Evolutionary conservation across 2,888 invertebrate genomes (phyloP).

Genomic region (Empis stercorea): DNA sequence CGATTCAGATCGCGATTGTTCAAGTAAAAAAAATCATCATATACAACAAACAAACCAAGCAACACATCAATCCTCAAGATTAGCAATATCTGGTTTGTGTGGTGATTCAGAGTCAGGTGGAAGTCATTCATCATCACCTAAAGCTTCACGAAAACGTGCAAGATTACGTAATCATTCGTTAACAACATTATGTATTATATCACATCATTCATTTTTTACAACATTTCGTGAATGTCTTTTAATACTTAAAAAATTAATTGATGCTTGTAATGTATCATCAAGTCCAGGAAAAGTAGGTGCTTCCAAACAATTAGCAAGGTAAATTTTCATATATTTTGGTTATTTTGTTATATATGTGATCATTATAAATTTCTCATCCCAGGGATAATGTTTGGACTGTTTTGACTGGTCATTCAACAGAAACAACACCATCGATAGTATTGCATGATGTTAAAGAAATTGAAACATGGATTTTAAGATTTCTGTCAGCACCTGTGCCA

Average conservation of each 20-base stretch:
- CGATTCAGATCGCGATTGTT: constrained; percentile 78
- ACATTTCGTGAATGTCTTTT: constrained; percentile 96
- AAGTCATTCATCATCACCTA: constrained; percentile 73
- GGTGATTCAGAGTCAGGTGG: constrained; percentile 80
- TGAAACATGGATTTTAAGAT: constrained; percentile 95
- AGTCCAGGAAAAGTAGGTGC: constrained; percentile 80
- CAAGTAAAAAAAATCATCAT: constrained; percentile 50
- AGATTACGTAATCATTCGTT: constrained; percentile 82
- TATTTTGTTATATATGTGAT: background rate
- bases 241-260: constrained; percentile 88
- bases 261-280: constrained; percentile 92
- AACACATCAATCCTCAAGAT: background rate
- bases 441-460: constrained; percentile 95
- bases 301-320: constrained; percentile 76
- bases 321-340: constrained; percentile 18
- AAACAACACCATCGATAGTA: constrained; percentile 73
- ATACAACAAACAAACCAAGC: constrained; percentile 20
- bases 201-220: constrained; percentile 98
- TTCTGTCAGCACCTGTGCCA: constrained; percentile 94
- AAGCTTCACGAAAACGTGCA: constrained; percentile 68
- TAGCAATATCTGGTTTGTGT: constrained; percentile 46
- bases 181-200: constrained; percentile 92
- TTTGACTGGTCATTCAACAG: constrained; percentile 68
- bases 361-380: constrained; percentile 15
- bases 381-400: constrained; percentile 97